phyloP scores from a whole-genome alignment of 2,113 vertebrate genomes.

The Anarhynchus alexandrinus region DNA sequence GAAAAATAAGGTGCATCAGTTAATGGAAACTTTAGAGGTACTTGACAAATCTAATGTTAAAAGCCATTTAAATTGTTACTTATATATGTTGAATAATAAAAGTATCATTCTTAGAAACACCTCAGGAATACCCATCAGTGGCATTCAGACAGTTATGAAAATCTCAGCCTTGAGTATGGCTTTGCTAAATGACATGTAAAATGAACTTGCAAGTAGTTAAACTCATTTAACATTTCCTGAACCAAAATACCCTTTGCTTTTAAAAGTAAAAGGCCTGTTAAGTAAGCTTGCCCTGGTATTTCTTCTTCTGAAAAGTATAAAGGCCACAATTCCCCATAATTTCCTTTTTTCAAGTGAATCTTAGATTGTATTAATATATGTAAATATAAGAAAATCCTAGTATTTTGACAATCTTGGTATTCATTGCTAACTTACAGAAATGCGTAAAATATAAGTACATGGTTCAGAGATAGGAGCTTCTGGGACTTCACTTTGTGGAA shows the following conservation, averaged over 20 bases:
- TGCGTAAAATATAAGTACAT: slow-evolving; percentile 84
- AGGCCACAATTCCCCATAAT: neutral
- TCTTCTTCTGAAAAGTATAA: neutral
- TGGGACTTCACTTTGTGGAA: slow-evolving; percentile 66
- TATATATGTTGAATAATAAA: neutral
- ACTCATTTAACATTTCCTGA: neutral
- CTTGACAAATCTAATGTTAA: neutral
- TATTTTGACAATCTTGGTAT: neutral
- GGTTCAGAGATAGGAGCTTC: slow-evolving; percentile 77
- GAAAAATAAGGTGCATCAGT: neutral
- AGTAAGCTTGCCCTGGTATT: neutral
- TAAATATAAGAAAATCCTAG: neutral
- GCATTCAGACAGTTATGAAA: neutral
- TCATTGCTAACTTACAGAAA: slow-evolving; percentile 81
- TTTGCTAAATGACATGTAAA: neutral
- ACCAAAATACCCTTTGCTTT: neutral
- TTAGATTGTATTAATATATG: neutral
- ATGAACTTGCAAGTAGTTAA: neutral
- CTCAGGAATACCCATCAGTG: neutral
- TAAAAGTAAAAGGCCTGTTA: neutral
- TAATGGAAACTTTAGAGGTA: neutral
- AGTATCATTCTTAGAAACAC: neutral
- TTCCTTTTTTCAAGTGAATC: neutral
- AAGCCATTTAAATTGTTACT: neutral
- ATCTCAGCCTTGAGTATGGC: neutral